A percentile compares a stretch with the other conserved stretches of the same genome.
These are phyloP conservation scores for Phylloscopus whistleri DNA, from an alignment of 2,113 vertebrate genomes.

Conservation along the genomic window DNA sequence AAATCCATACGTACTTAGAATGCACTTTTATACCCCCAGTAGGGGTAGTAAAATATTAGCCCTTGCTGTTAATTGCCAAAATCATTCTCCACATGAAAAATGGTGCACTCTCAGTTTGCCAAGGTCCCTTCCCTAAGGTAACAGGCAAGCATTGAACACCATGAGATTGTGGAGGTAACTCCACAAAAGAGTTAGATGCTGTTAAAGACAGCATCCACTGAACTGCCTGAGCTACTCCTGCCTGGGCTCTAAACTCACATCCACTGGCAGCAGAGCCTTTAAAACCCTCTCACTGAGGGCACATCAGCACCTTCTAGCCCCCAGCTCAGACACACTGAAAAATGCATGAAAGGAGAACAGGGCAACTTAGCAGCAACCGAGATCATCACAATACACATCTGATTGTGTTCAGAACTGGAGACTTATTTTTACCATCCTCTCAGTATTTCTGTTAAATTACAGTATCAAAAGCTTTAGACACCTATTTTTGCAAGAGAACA, in stretches of 20 bases:
- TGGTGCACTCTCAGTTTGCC: neutral
- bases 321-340: neutral
- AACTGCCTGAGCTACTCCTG: neutral
- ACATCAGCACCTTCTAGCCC: neutral
- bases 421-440: neutral
- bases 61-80: neutral
- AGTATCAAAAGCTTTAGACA: neutral
- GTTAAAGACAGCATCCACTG: neutral
- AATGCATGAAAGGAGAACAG: neutral
- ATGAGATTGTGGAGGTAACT: neutral
- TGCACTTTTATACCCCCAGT: neutral
- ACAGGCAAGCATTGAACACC: accelerated
- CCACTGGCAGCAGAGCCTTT: neutral
- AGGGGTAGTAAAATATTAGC: neutral
- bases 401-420: neutral
- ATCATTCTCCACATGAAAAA: neutral
- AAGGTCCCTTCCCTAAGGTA: neutral
- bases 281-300: neutral
- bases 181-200: no score
- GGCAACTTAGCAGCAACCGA: neutral
- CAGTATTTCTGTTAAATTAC: neutral
- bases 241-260: neutral
- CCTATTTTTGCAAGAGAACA: neutral
- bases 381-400: accelerated
- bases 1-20: neutral